phyloP scores from a whole-genome alignment of 2,888 invertebrate species.

The Drosophila mayaguana region DNA sequence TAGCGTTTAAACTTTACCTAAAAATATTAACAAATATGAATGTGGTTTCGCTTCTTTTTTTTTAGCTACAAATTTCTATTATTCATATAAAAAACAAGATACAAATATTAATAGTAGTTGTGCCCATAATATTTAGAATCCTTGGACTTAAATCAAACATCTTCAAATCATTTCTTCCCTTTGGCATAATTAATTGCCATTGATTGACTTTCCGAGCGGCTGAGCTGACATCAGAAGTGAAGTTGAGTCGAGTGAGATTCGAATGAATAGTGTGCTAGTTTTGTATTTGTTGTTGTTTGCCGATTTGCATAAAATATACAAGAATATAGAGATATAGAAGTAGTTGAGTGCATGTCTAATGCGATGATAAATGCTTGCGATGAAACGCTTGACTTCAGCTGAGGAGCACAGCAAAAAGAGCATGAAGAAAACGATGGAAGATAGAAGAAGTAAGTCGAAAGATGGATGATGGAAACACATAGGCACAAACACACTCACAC shows the following conservation, averaged over 20 bases:
- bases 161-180: neutral
- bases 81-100: too few species aligned
- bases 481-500: neutral
- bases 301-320: conserved; percentile 63
- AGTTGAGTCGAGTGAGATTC: neutral
- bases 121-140: neutral
- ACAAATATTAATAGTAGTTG: neutral
- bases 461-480: neutral
- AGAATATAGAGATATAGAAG: conserved; percentile 13
- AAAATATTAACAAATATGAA: too few species aligned
- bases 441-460: neutral
- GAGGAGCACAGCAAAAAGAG: conserved; percentile 4
- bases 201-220: conserved; percentile 9
- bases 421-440: neutral
- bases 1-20: too few species aligned
- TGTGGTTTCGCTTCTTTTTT: too few species aligned
- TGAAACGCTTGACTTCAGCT: conserved; percentile 68
- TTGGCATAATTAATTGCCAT: conserved; percentile 8
- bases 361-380: conserved; percentile 76
- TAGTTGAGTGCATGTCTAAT: conserved; percentile 66
- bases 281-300: conserved; percentile 10
- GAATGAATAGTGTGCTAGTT: conserved; percentile 10
- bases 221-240: conserved; percentile 31
- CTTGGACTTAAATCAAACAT: neutral
- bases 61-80: too few species aligned